Conservation (phyloP, 2,797 vertebrate species). For the Spatula versicolor region DNA sequence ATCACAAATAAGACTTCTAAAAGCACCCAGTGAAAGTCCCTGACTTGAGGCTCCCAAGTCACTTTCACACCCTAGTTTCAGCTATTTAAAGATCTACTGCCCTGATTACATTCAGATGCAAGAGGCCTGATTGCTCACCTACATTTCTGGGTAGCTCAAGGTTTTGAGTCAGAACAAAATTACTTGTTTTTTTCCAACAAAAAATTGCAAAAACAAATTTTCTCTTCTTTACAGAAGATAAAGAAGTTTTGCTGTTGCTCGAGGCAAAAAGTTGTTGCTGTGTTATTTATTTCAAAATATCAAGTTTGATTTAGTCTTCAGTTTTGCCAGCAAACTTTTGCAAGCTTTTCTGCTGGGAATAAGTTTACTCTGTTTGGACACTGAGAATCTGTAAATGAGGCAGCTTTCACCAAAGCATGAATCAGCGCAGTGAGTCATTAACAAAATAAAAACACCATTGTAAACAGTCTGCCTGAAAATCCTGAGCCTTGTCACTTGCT, state of each 20-base stretch:
- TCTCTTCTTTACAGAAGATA: background rate
- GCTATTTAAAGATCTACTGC: background rate
- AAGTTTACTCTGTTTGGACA: background rate
- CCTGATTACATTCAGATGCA: background rate
- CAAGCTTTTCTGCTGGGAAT: background rate
- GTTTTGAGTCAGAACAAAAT: background rate
- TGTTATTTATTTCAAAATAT: background rate
- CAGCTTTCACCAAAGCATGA: slow-evolving; percentile 32
- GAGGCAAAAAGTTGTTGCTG: background rate
- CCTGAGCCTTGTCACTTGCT: background rate
- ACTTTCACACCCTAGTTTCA: background rate
- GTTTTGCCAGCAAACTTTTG: background rate
- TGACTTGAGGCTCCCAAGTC: background rate
- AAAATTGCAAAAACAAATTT: background rate
- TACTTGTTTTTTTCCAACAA: background rate
- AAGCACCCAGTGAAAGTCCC: background rate
- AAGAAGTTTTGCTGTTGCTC: background rate
- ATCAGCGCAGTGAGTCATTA: slow-evolving; percentile 11
- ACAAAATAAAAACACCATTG: slow-evolving; percentile 42
- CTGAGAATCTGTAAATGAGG: background rate
- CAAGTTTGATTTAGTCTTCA: background rate
- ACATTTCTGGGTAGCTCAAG: background rate
- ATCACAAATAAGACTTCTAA: background rate
- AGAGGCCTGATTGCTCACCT: background rate
- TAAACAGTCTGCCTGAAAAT: background rate